A percentile compares a stretch with the other conserved stretches of the same genome.
Evolutionary conservation across 2,797 vertebrate species (phyloP).

Genomic region (Gorsachius magnificus): DNA sequence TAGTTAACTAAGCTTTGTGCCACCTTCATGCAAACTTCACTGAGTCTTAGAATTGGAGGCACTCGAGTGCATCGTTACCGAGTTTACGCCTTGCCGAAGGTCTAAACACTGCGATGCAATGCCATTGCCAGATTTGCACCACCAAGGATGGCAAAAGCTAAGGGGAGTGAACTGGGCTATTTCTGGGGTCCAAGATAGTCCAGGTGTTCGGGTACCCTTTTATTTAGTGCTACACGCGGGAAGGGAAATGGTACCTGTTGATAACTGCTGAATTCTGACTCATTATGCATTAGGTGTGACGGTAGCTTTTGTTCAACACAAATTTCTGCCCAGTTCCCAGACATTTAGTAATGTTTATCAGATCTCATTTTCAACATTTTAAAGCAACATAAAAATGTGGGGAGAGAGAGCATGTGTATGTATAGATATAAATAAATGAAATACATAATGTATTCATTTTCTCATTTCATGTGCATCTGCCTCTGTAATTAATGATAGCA

Average conservation of each 20-base stretch:
- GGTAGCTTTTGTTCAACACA: not conserved
- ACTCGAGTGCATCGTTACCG: not conserved
- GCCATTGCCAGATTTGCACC: not conserved
- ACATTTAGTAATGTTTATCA: not conserved
- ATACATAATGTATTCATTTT: not conserved
- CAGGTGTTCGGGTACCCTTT: not conserved
- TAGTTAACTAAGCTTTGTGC: not conserved
- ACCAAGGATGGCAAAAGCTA: not conserved
- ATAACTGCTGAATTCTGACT: not conserved
- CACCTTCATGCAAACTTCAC: not conserved
- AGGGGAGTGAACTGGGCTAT: rapidly evolving
- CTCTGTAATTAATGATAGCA: not conserved
- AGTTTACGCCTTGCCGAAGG: not conserved
- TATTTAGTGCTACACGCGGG: rapidly evolving
- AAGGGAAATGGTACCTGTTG: not conserved
- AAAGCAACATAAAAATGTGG: not conserved
- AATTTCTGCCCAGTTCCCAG: not conserved
- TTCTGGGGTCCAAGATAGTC: not conserved
- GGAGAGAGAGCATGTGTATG: not conserved
- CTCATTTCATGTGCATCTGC: rapidly evolving
- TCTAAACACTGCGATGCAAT: not conserved
- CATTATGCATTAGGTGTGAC: not conserved
- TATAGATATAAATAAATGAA: not conserved
- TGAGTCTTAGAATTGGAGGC: not conserved
- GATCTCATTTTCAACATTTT: not conserved